Percentiles rank a stretch among this genome's conserved stretches.
Evolutionary conservation across 2,797 vertebrate species (phyloP).

Genomic region (Hippoglossus hippoglossus): DNA sequence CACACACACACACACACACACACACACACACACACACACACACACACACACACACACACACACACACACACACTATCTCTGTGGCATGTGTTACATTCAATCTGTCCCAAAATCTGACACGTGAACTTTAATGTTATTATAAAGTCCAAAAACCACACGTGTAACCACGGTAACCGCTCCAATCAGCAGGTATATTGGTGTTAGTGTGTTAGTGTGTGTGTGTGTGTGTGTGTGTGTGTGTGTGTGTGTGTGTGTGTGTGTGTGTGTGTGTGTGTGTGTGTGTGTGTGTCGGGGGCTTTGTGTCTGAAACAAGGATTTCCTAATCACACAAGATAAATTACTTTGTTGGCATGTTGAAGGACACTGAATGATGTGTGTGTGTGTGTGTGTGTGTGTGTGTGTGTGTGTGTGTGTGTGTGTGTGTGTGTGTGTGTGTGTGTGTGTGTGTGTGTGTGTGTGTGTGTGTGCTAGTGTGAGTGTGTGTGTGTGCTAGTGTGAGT

Average conservation of each 20-base stretch:
- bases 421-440: not conserved
- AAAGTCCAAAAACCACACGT: not conserved
- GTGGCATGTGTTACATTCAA: not conserved
- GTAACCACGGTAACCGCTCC: not conserved
- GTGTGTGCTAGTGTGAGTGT: not conserved
- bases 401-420: not conserved
- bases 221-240: not conserved
- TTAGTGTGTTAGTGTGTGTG: not conserved
- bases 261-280: not conserved
- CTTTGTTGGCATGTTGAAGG: not conserved
- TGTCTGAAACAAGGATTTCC: slow-evolving; percentile 32
- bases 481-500: not conserved
- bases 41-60: slow-evolving; percentile 1
- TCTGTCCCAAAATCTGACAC: not conserved
- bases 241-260: not conserved
- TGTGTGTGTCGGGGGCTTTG: slow-evolving; percentile 8
- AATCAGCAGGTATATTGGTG: not conserved
- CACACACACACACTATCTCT: not conserved
- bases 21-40: not conserved
- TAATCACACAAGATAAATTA: slow-evolving; percentile 7
- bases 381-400: slow-evolving; percentile 10
- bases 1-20: not conserved
- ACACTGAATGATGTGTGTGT: not conserved
- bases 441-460: slow-evolving; percentile 13
- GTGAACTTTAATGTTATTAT: not conserved